phyloP scores from a whole-genome alignment of 2,797 vertebrate species.

The Lindbergichthys nudifrons region DNA sequence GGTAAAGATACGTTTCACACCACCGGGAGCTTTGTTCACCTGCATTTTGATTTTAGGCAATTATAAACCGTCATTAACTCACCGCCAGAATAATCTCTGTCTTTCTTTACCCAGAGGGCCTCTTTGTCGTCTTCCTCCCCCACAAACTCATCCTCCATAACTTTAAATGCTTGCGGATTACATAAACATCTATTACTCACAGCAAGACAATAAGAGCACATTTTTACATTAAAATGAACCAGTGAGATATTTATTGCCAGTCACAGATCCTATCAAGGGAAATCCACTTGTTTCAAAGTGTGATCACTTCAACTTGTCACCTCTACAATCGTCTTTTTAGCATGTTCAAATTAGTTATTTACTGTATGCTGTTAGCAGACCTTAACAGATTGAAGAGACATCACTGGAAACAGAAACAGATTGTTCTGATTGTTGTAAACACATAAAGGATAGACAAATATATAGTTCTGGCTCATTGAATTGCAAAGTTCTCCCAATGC shows the following conservation, averaged over 20 bases:
- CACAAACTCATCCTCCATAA: background rate
- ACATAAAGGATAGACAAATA: background rate
- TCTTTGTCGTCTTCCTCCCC: constrained; percentile 1
- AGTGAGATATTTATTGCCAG: constrained; percentile 8
- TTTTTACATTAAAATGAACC: background rate
- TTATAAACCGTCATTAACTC: constrained; percentile 33
- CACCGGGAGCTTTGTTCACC: constrained; percentile 5
- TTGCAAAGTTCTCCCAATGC: background rate
- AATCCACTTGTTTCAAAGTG: constrained; percentile 6
- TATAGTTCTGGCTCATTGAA: background rate
- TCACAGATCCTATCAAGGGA: background rate
- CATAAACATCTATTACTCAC: background rate
- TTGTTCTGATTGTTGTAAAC: background rate
- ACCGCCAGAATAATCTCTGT: background rate
- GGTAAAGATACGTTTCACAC: constrained; percentile 1
- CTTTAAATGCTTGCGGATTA: constrained; percentile 5
- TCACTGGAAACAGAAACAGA: background rate
- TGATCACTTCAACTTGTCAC: background rate
- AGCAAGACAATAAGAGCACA: background rate
- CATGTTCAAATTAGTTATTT: constrained; percentile 1
- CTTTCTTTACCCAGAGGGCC: background rate
- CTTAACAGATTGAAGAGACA: constrained; percentile 7
- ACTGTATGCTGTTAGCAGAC: background rate
- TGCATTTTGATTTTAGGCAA: constrained; percentile 25
- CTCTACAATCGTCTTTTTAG: background rate